Percentiles rank a stretch among this genome's conserved stretches.
These are phyloP conservation scores for Idaea biselata DNA, from an alignment of 2,888 invertebrate genomes.

Conservation along the genomic window DNA sequence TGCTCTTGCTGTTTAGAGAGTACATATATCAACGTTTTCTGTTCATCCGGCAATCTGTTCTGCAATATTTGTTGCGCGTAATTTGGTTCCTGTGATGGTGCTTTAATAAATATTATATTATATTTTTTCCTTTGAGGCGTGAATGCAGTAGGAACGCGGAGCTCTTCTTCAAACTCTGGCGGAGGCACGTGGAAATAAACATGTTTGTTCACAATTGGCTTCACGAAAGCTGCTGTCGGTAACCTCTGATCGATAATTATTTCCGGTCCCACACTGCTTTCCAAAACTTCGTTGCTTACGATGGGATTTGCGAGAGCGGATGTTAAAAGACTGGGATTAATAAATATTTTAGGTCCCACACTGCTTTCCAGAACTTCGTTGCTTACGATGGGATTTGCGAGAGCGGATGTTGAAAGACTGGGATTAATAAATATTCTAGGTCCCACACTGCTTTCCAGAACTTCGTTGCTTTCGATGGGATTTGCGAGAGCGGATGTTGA, in stretches of 20 bases:
- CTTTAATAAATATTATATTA: conserved; percentile 89
- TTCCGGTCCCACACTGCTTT: conserved; percentile 12
- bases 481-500: too few species aligned
- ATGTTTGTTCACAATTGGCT: conserved; percentile 82
- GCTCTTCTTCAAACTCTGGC: conserved; percentile 82
- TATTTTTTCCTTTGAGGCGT: conserved; percentile 83
- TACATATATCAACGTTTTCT: conserved; percentile 87
- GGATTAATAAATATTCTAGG: too few species aligned
- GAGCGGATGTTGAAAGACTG: too few species aligned
- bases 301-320: conserved; percentile 46
- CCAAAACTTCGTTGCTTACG: conserved; percentile 71
- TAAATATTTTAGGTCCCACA: conserved; percentile 6
- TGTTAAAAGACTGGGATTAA: conserved; percentile 11
- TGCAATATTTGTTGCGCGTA: conserved; percentile 75
- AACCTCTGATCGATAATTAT: conserved; percentile 10
- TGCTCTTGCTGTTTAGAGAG: conserved; percentile 85
- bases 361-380: conserved; percentile 14
- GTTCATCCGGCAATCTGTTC: conserved; percentile 81
- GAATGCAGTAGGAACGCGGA: conserved; percentile 46
- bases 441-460: too few species aligned
- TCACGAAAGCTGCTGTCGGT: conserved; percentile 12
- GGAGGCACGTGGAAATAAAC: conserved; percentile 89
- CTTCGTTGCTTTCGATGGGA: too few species aligned
- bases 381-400: too few species aligned
- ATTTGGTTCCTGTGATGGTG: conserved; percentile 83